These are phyloP conservation scores for Simalia tracyae DNA, from an alignment of 2,797 vertebrate species.

Conservation along the genomic window DNA sequence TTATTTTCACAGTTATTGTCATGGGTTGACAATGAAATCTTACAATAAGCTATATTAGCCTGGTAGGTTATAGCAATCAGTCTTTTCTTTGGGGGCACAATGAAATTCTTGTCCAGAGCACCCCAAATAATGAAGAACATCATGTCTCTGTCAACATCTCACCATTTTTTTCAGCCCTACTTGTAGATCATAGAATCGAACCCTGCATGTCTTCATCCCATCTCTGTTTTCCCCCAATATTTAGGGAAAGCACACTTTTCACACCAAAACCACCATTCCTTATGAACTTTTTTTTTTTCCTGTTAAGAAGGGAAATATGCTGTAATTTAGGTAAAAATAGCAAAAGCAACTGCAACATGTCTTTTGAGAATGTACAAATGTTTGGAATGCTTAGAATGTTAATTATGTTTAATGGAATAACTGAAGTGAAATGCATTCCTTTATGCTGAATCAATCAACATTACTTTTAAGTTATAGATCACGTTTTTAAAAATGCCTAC, in stretches of 20 bases:
- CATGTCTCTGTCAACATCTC: not conserved
- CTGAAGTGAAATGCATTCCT: conserved; percentile 59
- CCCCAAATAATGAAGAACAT: not conserved
- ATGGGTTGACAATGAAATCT: not conserved
- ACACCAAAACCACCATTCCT: not conserved
- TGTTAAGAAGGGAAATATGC: not conserved
- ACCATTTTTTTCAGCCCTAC: not conserved
- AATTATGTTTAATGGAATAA: conserved; percentile 63
- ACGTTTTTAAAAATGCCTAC: conserved; percentile 45
- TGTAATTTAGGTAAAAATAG: conserved; percentile 41
- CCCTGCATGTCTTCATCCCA: not conserved
- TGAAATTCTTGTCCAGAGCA: not conserved
- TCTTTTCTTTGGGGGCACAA: not conserved
- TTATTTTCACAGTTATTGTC: not conserved
- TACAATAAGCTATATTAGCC: not conserved
- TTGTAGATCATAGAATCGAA: not conserved
- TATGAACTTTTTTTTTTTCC: not conserved
- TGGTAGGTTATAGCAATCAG: not conserved
- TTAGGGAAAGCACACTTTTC: not conserved
- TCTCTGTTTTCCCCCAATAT: not conserved
- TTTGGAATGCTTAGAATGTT: conserved; percentile 61
- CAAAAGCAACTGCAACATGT: not conserved
- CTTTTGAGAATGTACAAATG: conserved; percentile 42
- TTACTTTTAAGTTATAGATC: conserved; percentile 61
- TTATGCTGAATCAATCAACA: conserved; percentile 67